phyloP scores from a whole-genome alignment of 2,113 vertebrate species.

The Patagioenas fasciata region DNA sequence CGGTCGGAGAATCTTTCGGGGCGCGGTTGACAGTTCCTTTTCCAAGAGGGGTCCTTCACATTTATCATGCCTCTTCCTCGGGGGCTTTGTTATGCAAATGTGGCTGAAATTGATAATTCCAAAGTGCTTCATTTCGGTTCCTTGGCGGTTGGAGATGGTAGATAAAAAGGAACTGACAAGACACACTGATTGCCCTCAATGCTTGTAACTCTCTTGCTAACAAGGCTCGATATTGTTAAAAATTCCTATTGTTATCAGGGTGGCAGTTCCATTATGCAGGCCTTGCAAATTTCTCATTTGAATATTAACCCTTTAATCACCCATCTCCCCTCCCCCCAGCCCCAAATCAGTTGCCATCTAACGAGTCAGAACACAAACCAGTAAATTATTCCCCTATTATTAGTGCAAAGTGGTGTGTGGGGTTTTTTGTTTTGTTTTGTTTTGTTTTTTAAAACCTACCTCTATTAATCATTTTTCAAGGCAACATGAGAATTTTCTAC shows the following conservation, averaged over 20 bases:
- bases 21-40: constrained; percentile 92
- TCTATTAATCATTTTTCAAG: constrained; percentile 66
- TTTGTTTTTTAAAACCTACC: not conserved
- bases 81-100: constrained; percentile 99
- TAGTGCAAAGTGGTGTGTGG: constrained; percentile 23
- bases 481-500: constrained; percentile 54
- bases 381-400: constrained; percentile 63
- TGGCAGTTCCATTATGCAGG: constrained; percentile 90
- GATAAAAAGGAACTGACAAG: constrained; percentile 97
- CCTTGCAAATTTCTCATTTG: constrained; percentile 87
- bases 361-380: constrained; percentile 46
- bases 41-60: constrained; percentile 90
- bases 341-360: constrained; percentile 39
- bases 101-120: constrained; percentile 93
- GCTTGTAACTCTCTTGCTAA: constrained; percentile 92
- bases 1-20: constrained; percentile 89
- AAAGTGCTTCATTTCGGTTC: constrained; percentile 96
- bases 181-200: constrained; percentile 95
- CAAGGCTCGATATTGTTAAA: constrained; percentile 96
- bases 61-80: constrained; percentile 92
- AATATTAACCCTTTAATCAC: constrained; percentile 86
- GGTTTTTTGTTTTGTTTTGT: not conserved
- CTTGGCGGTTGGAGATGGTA: constrained; percentile 89
- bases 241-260: constrained; percentile 93
- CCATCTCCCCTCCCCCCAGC: constrained; percentile 29